Conservation (phyloP, 2,113 vertebrate species). For the Seriola rivoliana region DNA sequence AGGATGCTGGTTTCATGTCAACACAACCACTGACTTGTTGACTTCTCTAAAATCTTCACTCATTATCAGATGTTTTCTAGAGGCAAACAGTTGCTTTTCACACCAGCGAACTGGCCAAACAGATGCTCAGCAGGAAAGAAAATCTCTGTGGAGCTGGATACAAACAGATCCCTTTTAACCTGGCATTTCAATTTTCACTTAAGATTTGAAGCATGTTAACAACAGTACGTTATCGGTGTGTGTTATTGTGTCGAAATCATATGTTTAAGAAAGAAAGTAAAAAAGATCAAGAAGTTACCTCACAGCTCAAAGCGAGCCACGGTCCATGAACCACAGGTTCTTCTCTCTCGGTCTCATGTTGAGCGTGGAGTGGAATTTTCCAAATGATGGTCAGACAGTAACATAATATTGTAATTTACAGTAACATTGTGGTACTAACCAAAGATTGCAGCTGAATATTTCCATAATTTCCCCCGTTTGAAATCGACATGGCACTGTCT, state of each 20-base stretch:
- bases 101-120: constrained; percentile 53
- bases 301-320: background rate
- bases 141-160: background rate
- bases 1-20: background rate
- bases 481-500: background rate
- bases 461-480: constrained; percentile 44
- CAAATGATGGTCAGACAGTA: constrained; percentile 45
- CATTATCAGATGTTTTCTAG: constrained; percentile 56
- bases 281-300: background rate
- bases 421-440: constrained; percentile 43
- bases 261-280: background rate
- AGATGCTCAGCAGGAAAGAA: constrained; percentile 60
- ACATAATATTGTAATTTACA: constrained; percentile 62
- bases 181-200: background rate
- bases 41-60: background rate
- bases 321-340: constrained; percentile 29
- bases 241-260: background rate
- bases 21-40: constrained; percentile 1
- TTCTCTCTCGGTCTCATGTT: constrained; percentile 8
- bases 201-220: background rate
- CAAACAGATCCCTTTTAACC: background rate
- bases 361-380: constrained; percentile 44
- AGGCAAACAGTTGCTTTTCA: constrained; percentile 75
- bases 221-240: background rate
- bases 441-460: constrained; percentile 55